A percentile compares a stretch with the other conserved stretches of the same genome.
These are phyloP conservation scores for Anseranas semipalmata DNA, from an alignment of 2,113 vertebrate species.

Conservation along the genomic window DNA sequence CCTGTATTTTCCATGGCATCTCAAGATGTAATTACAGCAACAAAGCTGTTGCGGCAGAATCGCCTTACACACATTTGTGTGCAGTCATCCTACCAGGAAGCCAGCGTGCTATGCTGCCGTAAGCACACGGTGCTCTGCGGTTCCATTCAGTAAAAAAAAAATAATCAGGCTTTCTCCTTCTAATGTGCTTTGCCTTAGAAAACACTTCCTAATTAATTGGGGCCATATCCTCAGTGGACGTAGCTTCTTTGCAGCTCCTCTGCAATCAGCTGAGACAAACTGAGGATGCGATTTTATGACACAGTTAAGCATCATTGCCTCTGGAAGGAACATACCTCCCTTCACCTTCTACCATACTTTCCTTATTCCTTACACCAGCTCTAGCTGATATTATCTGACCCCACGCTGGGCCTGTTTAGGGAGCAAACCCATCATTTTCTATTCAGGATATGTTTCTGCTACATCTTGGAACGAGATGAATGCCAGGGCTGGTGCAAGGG, in stretches of 20 bases:
- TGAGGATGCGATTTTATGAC: not conserved
- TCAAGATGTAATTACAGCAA: not conserved
- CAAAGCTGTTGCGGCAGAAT: not conserved
- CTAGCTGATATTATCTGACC: not conserved
- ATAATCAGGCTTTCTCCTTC: not conserved
- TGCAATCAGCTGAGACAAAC: not conserved
- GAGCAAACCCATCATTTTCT: not conserved
- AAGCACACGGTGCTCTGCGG: fast-evolving
- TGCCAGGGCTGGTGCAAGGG: not conserved
- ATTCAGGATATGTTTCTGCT: not conserved
- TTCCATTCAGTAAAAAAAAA: not conserved
- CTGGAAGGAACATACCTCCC: not conserved
- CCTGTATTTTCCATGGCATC: not conserved
- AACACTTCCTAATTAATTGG: not conserved
- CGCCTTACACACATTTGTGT: not conserved
- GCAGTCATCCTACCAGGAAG: not conserved
- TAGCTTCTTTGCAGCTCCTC: not conserved
- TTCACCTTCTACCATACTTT: not conserved
- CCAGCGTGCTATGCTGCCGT: not conserved
- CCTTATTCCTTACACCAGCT: not conserved
- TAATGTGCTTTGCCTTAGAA: not conserved
- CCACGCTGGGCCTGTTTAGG: not conserved
- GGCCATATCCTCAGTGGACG: not conserved
- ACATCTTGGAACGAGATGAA: not conserved
- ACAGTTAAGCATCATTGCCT: not conserved